Evolutionary conservation across 2,113 vertebrate species (phyloP).

Genomic region (Campylomormyrus tamandua): DNA sequence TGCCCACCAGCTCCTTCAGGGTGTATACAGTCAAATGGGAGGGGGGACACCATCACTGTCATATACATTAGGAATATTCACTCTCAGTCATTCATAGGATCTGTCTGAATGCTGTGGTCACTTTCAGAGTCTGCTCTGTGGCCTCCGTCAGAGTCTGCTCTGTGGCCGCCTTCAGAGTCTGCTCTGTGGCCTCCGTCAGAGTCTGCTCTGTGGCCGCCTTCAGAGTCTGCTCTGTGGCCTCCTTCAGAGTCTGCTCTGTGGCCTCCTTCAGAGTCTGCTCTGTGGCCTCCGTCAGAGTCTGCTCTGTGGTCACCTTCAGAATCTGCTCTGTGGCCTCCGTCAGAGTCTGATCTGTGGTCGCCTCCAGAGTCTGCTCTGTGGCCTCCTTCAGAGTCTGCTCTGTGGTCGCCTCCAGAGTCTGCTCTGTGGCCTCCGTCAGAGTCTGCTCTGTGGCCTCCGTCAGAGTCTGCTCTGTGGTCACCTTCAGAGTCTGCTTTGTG

Average conservation of each 20-base stretch:
- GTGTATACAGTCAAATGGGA: not conserved
- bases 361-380: not conserved
- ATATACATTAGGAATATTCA: not conserved
- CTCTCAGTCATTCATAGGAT: not conserved
- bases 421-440: not conserved
- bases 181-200: not conserved
- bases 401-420: not conserved
- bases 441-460: not conserved
- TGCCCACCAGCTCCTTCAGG: not conserved
- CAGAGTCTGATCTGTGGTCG: not conserved
- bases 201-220: not conserved
- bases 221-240: too few species aligned
- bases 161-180: not conserved
- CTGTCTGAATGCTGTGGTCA: not conserved
- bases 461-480: too few species aligned
- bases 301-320: not conserved
- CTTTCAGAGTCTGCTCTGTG: too few species aligned
- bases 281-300: not conserved
- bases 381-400: not conserved
- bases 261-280: not conserved
- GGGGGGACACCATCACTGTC: not conserved
- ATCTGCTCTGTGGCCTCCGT: not conserved
- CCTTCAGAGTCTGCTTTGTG: not conserved
- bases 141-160: too few species aligned
- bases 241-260: too few species aligned